phyloP scores from a whole-genome alignment of 1,140 invertebrate genomes.

The Cepaea nemoralis region DNA sequence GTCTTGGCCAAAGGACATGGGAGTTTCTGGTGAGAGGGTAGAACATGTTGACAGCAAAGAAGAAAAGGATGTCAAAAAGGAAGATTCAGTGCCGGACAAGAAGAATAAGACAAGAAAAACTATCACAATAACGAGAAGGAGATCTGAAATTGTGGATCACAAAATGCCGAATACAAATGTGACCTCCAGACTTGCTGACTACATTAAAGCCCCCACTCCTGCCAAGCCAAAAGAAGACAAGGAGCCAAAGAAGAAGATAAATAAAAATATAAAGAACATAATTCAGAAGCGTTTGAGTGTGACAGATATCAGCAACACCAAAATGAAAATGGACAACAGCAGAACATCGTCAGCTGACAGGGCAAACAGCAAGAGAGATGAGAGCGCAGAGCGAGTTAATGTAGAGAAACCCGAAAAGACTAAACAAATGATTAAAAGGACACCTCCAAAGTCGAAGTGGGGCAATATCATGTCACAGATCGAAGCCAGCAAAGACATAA shows the following conservation, averaged over 20 bases:
- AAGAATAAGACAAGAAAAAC: conserved; percentile 48
- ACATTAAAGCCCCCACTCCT: conserved; percentile 61
- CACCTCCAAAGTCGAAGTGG: conserved; percentile 71
- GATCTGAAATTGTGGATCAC: conserved; percentile 56
- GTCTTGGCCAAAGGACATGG: background rate
- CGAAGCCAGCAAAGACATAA: conserved; percentile 63
- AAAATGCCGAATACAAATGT: conserved; percentile 70
- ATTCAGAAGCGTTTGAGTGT: background rate
- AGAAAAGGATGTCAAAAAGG: background rate
- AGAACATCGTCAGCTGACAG: conserved; percentile 24
- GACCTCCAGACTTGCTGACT: conserved; percentile 62
- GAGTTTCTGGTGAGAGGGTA: background rate
- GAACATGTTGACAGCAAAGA: background rate
- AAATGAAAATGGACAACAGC: background rate
- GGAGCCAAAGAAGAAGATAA: conserved; percentile 53
- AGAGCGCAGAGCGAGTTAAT: conserved; percentile 46
- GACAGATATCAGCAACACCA: background rate
- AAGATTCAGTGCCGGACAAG: conserved; percentile 22
- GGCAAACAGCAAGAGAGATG: conserved; percentile 37
- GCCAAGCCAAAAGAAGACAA: conserved; percentile 55
- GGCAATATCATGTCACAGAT: conserved; percentile 71
- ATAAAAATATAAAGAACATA: conserved; percentile 44
- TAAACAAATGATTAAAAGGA: conserved; percentile 60
- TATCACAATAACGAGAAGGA: conserved; percentile 47
- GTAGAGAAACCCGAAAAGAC: conserved; percentile 55